Evolutionary conservation across 1,140 invertebrate species (phyloP).

Genomic region (Trachymyrmex cornetzi): DNA sequence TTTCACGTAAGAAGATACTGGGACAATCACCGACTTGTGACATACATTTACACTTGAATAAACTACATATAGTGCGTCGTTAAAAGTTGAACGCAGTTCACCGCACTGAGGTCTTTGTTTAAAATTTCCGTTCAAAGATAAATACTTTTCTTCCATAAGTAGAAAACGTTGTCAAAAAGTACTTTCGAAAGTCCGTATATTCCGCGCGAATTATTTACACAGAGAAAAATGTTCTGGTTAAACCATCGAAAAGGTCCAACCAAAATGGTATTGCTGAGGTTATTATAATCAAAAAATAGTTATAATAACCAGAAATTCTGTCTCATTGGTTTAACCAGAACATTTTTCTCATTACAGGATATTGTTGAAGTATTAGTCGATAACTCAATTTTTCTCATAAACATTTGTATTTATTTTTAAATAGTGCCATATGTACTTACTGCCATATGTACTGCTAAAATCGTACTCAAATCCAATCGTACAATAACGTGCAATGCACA

Average conservation of each 20-base stretch:
- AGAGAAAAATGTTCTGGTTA: too few species aligned
- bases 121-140: conserved; percentile 36
- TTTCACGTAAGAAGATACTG: conserved; percentile 24
- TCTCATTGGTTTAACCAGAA: too few species aligned
- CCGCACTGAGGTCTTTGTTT: not conserved
- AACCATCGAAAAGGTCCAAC: too few species aligned
- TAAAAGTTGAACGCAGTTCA: conserved; percentile 3
- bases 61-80: not conserved
- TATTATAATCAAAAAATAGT: too few species aligned
- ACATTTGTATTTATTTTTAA: conserved; percentile 16
- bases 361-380: conserved; percentile 9
- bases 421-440: too few species aligned
- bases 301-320: too few species aligned
- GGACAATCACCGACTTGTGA: conserved; percentile 1
- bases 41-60: conserved; percentile 17
- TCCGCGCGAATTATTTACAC: conserved; percentile 4
- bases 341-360: too few species aligned
- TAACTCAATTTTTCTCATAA: conserved; percentile 8
- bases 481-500: not conserved
- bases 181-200: conserved; percentile 18
- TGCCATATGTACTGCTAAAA: not conserved
- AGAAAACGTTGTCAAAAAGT: conserved; percentile 28
- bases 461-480: not conserved
- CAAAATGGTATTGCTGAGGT: too few species aligned
- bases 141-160: conserved; percentile 16